Evolutionary conservation across 2,888 invertebrate genomes (phyloP), one percentile per base, ranked within the genome.

Genomic region (Acheta domesticus): DNA sequence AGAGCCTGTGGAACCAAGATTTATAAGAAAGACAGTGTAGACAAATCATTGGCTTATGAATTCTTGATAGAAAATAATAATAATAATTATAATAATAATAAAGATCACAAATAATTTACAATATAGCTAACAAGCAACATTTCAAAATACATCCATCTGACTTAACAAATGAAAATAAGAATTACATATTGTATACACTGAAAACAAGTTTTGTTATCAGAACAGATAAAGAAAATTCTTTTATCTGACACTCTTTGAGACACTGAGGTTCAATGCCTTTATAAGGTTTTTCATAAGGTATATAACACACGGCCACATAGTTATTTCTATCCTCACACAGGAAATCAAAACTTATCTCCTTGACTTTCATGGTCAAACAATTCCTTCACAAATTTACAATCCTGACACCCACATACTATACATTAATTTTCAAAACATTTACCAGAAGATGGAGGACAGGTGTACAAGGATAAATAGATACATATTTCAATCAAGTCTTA

Each of bases 101-200:
- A 36, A 36, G 36, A 36, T 36, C 36, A 36, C 36, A 36, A 36
- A 36, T 36, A 36, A 36, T 36, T 36, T 36, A 36, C 36, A 36
- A 36, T 36, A 36, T 79, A 82, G 81, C 81, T 80, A 82, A 82
- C 81, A 80, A 82, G 81, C 80, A 82, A 82, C 81, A 80, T 80
- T 80, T 80, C 80, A 82, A 81, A 80, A 80, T 82, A 82, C 80
- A 82, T 82, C 80, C 81, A 82, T 80, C 80, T 81, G 80, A 80
- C 78, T 77, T 82, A 82, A 82, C 81, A 82, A 81, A 36, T 36
- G 74, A 77, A 80, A 80, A 76, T 78, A 80, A 36, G 36, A 36
- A 36, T 36, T 36, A 36, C 36, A 36, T 36, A 36, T 36, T 36
- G 36, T 36, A 36, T 36, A 36, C 36, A 36, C 36, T 36, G 36